Conservation (phyloP, 2,797 vertebrate genomes). For the Kryptolebias ocellatus region DNA sequence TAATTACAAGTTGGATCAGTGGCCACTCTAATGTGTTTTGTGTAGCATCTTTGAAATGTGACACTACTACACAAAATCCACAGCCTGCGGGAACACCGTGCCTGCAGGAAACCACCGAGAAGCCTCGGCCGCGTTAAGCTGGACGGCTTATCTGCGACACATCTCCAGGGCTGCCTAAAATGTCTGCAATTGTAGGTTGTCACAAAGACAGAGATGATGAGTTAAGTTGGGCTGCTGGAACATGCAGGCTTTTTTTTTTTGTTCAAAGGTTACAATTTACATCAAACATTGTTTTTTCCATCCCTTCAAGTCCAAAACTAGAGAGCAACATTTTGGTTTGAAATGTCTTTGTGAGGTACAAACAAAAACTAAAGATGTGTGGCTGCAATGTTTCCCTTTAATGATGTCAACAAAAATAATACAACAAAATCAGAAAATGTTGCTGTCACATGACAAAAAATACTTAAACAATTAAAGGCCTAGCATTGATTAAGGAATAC, state of each 20-base stretch:
- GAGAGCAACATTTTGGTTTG: neutral
- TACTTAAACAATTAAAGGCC: too few relatives aligned
- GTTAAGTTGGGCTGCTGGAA: constrained; percentile 58
- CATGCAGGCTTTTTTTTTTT: constrained; percentile 9
- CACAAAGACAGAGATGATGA: constrained; percentile 63
- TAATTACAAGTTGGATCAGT: constrained; percentile 44
- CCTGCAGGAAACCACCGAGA: constrained; percentile 51
- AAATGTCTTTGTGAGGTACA: neutral
- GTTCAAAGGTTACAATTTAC: constrained; percentile 53
- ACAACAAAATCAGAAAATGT: neutral
- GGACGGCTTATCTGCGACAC: constrained; percentile 68
- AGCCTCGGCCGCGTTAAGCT: constrained; percentile 56
- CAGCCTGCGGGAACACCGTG: constrained; percentile 38
- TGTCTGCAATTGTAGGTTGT: constrained; percentile 71
- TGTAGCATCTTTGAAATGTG: constrained; percentile 71
- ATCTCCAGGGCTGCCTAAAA: constrained; percentile 75
- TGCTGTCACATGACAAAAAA: too few relatives aligned
- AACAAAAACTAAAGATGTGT: neutral
- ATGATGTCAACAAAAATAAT: neutral
- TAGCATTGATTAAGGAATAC: too few relatives aligned
- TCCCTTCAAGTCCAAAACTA: constrained; percentile 21
- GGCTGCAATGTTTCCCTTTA: neutral
- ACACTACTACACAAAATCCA: constrained; percentile 44
- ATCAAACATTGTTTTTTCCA: constrained; percentile 29
- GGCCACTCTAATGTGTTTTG: constrained; percentile 47